Evolutionary conservation across 2,797 vertebrate genomes (phyloP), one percentile per base, ranked within the genome.

Genomic region (Mus spretus): DNA sequence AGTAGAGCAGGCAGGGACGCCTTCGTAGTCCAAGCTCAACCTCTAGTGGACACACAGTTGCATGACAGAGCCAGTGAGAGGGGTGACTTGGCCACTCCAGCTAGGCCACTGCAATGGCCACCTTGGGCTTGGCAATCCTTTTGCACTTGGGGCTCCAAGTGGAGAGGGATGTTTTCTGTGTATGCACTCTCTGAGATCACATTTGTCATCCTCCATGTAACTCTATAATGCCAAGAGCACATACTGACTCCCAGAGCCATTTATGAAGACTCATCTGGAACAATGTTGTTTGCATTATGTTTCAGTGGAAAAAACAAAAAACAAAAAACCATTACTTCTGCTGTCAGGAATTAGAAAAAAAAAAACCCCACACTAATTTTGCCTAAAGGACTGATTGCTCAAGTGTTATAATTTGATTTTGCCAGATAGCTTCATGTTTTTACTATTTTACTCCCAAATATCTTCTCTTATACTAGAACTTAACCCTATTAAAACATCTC

Each of bases 1-100:
- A 90, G 55, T 2, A 44, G 53, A 22, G 78, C 72, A 44, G 83
- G 79, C n/a, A 74, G 72, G 84, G 78, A 94, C 57, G 85, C 0
- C 94, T 97, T 40, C 2, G 37, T 96, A 85, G 95, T 89, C 97
- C 94, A 97, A 97, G 97, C 84, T 97, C 97, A 97, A 74, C 96
- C 96, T 96, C 97, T 97, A 97, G 94, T 97, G 96, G 97, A 97
- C 95, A 88, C 75, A 96, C 0, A 44, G 94, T 67, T 80, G 57
- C n/a, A 95, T 94, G 95, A 97, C 96, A 98, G 91, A 96, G 34
- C 70, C 89, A 67, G 84, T 72, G 83, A 57, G 90, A 79, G 31
- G 89, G 83, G 89, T 0, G 6, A 40, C 31, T 6, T 22, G 88
- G 80, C 37, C 37, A 8, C 89, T 65, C 13, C 28, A 37, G 34